Base-by-base conservation (phyloP, 2,888 invertebrate genomes). In the Ophion slaviceki region DNA sequence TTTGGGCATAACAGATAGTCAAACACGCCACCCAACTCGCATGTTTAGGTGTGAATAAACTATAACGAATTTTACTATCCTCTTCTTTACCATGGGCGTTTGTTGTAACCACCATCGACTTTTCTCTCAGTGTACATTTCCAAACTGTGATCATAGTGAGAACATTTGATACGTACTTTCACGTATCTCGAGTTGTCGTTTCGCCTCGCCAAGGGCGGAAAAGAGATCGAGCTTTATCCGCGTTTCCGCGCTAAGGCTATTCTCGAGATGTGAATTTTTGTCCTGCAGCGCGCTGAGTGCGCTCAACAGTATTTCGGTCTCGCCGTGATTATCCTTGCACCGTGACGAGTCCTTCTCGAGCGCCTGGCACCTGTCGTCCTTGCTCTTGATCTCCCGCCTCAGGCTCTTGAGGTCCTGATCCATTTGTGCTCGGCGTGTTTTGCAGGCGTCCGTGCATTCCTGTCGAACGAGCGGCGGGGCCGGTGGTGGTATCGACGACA, bases 141-240 rank as follows among this genome's bases (percentile, higher is more conserved):
- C 47, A 11, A 11, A 47, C 8, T 6, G 6, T 40, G 1, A 8
- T 40, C 40, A 40, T 40, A 40, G 8, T 8, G 20, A 2, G 24
- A 61, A 94, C 71, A 45, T 57, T 28, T 40, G 45, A 14, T 79
- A 95, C 96, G 95, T 94, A 98, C 98, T 96, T 91, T 98, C 97
- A 94, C 97, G 96, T 93, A 98, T 97, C 94, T 97, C 97, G 92
- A 98, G 95, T 94, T 98, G 97, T 80, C 98, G 95, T 94, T 98
- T 98, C 88, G 98, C 98, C 94, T 98, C 99, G 59, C 99, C 99
- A 77, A 99, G 96, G 88, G 99, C 99, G 88, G 98, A 98, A 95
- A 99, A 99, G 92, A 99, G 96, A 95, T 99, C 99, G 91, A 99
- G 96, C 95, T 99, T 99, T 94, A 99, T 97, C 91, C 99, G 96